A percentile compares a stretch with the other conserved stretches of the same genome.
phyloP scores from a whole-genome alignment of 2,797 vertebrate species.

The Florisuga fusca region DNA sequence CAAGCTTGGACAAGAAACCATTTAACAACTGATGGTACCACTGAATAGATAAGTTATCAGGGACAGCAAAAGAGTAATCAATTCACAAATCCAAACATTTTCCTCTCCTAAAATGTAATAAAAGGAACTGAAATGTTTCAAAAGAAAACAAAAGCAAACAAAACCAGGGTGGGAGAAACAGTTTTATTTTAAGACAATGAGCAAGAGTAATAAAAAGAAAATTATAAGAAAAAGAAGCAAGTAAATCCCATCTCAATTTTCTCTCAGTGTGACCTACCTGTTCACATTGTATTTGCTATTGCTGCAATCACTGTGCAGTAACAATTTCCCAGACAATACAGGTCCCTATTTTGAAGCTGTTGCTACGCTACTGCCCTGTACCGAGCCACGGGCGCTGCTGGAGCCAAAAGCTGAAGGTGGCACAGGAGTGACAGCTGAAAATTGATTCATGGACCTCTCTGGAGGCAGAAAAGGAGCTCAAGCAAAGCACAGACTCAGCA shows the following conservation, averaged over 20 bases:
- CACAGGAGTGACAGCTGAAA: neutral
- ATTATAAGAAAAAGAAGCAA: neutral
- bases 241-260: neutral
- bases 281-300: constrained; percentile 17
- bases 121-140: neutral
- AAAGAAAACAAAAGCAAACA: neutral
- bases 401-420: neutral
- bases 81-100: neutral
- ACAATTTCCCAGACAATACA: constrained; percentile 48
- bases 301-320: constrained; percentile 12
- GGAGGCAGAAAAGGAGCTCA: neutral
- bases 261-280: neutral
- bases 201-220: neutral
- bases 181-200: neutral
- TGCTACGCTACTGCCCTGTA: constrained; percentile 30
- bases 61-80: neutral
- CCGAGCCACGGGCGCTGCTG: neutral
- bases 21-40: neutral
- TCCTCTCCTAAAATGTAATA: neutral
- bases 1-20: neutral
- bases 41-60: neutral
- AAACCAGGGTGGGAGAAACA: neutral
- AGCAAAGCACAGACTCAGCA: neutral
- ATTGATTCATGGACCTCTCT: neutral
- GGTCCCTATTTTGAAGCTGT: constrained; percentile 42